Conservation (phyloP, 2,888 invertebrate species). For the Orthosia cruda region DNA sequence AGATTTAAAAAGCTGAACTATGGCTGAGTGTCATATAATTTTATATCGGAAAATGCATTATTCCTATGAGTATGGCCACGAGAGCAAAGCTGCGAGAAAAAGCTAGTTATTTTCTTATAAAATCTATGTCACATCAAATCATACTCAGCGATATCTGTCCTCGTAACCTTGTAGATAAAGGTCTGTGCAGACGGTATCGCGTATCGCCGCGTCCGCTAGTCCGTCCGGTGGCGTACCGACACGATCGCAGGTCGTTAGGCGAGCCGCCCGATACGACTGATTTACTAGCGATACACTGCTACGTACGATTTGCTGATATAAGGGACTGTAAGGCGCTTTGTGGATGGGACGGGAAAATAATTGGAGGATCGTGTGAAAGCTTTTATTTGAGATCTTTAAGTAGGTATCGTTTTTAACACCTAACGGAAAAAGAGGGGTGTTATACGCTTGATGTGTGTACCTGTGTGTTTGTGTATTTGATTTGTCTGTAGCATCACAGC, state of each 20-base stretch:
- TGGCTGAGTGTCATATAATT: no score
- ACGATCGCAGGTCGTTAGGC: constrained; percentile 57
- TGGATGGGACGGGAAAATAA: constrained; percentile 11
- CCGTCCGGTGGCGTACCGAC: constrained; percentile 29
- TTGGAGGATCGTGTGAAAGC: not conserved
- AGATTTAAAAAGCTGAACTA: no score
- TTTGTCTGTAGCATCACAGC: no score
- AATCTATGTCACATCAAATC: not conserved
- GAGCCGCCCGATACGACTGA: constrained; percentile 44
- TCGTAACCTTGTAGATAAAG: constrained; percentile 31
- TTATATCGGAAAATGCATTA: no score
- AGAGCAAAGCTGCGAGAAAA: not conserved
- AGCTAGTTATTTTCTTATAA: not conserved
- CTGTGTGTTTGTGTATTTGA: no score
- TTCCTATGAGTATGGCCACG: not conserved
- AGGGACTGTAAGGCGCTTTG: constrained; percentile 21
- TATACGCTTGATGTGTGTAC: no score
- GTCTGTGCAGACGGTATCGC: constrained; percentile 36
- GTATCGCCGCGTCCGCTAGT: constrained; percentile 36
- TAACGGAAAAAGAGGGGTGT: no score
- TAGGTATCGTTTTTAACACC: not conserved
- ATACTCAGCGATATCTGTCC: not conserved
- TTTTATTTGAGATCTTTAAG: not conserved
- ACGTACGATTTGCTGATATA: constrained; percentile 46
- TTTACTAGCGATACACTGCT: constrained; percentile 53